Evolutionary conservation across 2,888 invertebrate species (phyloP).

Genomic region (Megamerina dolium): DNA sequence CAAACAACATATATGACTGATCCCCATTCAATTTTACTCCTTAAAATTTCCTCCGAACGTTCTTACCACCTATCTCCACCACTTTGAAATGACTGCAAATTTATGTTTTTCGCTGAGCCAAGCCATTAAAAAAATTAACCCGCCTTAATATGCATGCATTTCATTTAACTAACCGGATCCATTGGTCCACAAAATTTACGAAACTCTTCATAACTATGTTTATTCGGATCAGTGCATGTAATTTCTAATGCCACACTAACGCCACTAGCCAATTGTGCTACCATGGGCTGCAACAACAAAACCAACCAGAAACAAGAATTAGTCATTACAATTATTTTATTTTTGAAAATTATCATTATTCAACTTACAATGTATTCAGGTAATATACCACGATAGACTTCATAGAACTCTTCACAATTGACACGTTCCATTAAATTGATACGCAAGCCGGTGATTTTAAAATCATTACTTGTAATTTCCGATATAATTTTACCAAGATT

Average conservation of each 20-base stretch:
- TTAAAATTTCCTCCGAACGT: too few species aligned
- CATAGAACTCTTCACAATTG: conserved; percentile 86
- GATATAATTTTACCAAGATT: conserved; percentile 64
- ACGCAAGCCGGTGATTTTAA: conserved; percentile 71
- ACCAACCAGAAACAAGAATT: neutral
- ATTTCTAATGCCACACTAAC: conserved; percentile 83
- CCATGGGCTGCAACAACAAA: conserved; percentile 60
- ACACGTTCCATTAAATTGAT: conserved; percentile 72
- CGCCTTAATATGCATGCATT: too few species aligned
- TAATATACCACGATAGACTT: conserved; percentile 86
- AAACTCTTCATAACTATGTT: conserved; percentile 63
- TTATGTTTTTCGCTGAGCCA: too few species aligned
- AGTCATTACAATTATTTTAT: neutral
- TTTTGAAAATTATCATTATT: conserved; percentile 5
- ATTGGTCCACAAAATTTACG: conserved; percentile 80
- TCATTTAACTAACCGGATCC: conserved; percentile 66
- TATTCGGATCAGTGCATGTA: conserved; percentile 54
- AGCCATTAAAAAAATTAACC: too few species aligned
- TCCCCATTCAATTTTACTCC: too few species aligned
- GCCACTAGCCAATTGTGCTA: conserved; percentile 76
- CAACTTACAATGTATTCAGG: conserved; percentile 67
- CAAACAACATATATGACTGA: too few species aligned
- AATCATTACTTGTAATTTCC: conserved; percentile 69
- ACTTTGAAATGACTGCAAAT: too few species aligned
- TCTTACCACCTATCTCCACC: too few species aligned